Base-by-base conservation (phyloP, 1,140 invertebrate genomes). In the Trichoplusia ni region DNA sequence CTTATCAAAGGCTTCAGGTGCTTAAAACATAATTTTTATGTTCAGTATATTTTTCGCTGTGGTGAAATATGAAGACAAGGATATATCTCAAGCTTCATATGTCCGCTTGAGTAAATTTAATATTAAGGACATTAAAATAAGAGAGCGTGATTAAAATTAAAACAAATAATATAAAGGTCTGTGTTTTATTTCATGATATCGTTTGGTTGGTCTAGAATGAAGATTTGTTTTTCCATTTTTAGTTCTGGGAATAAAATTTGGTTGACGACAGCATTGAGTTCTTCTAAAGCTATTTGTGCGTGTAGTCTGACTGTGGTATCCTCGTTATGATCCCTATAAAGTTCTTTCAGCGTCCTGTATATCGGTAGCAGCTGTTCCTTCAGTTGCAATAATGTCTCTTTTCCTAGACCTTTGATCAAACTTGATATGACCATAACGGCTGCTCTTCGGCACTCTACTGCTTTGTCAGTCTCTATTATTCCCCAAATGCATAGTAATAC, bases 401-500 rank as follows among this genome's bases (percentile, higher is more conserved):
- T 93, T 13, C 94, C 95, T 5, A 97, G 84, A 13, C 96, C 96
- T 74, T 93, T 93, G 14, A 97, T 81, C 29, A 97, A 80, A 64
- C 95, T 91, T 23, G 93, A 92, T 51, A 95, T 91, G 6, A 97
- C 94, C 77, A 96, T 88, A 4, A 96, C 94, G 16, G 95, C 95
- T n/a, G 96, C 96, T 74, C 95, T 91, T 58, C 96, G 90, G 29
- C 95, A 95, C 87, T 96, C 94, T 9, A 92, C 77, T 19, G 91
- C 90, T 71, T 93, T 92, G 76, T 97, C 96, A 4, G 92, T 93
- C 75, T 93, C 92, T 69, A 96, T 88, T 44, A 96, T 92, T 65
- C 89, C 91, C 64, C 92, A 90, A 27, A 96, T 92, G 76, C 95
- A 96, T 9, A 92, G 90, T 25, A 97, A 82, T 42, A 97, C 90